Base-by-base conservation (phyloP, 2,888 invertebrate species). In the Caenorhabditis sp. region DNA sequence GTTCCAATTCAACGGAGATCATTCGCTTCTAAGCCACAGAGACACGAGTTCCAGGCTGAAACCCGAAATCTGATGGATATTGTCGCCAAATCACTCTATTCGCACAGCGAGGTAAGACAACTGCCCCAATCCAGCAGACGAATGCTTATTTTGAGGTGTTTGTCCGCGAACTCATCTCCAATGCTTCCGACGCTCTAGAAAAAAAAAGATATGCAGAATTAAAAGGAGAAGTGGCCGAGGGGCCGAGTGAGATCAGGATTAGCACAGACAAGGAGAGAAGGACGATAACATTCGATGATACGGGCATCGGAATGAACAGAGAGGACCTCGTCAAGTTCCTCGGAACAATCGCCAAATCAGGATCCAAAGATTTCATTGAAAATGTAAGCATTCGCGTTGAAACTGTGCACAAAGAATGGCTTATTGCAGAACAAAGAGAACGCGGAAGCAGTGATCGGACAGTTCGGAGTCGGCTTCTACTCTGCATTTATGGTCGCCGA, bases 401-500 rank as follows among this genome's bases (percentile, higher is more conserved):
- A 17, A 8, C 13, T 20, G 27, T 15, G 3, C n/a, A n/a, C n/a
- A n/a, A n/a, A n/a, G n/a, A n/a, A 32, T 17, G 27, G 26, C 4
- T 37, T 37, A n/a, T 78, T 85, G 15, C 48, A 83, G 73, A 81
- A 83, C 58, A 80, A 80, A 35, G 82, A 85, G 24, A 81, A 83
- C 41, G 92, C 92, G 0, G 93, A 92, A 53, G 93, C 93, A 78
- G 95, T 96, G 59, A 96, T 96, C 89, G 96, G 97, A 3, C 96
- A 98, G 90, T 98, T 98, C 91, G 98, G 97, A 82, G 98, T 98
- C 17, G 98, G 97, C 0, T 98, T 98, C 90, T 98, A 98, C 90
- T 96, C 97, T 13, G 93, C 94, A 0, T 98, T 98, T 89, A 97
- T 98, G 95, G 97, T 97, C 2, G 95, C 96, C 22, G 94, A 96